Evolutionary conservation across 2,113 vertebrate species (phyloP).

Genomic region (Cyanoramphus novaezelandiae): DNA sequence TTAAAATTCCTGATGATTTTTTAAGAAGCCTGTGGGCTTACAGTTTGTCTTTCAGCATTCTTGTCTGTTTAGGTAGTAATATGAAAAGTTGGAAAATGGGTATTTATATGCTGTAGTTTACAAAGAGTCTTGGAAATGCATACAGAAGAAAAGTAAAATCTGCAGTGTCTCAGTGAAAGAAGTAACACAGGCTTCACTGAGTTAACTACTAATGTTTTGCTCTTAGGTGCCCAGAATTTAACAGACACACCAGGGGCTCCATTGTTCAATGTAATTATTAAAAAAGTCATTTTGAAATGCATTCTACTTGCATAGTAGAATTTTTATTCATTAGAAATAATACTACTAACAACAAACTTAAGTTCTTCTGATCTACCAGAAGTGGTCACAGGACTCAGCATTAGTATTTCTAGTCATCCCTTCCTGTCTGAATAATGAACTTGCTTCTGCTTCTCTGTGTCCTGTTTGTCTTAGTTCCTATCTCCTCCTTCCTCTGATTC

Average conservation of each 20-base stretch:
- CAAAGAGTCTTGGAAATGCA: background rate
- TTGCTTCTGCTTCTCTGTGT: background rate
- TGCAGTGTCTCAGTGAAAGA: background rate
- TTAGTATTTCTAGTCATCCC: background rate
- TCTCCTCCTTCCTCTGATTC: background rate
- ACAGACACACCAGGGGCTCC: background rate
- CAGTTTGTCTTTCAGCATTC: background rate
- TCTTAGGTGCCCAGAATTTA: background rate
- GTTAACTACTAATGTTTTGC: background rate
- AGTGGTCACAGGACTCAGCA: background rate
- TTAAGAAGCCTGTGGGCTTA: background rate
- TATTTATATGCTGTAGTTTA: background rate
- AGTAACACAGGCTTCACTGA: background rate
- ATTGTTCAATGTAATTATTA: background rate
- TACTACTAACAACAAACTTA: background rate
- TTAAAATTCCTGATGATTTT: background rate
- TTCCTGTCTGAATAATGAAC: background rate
- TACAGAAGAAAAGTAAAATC: background rate
- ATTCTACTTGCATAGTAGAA: background rate
- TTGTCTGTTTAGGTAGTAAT: background rate
- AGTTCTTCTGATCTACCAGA: background rate
- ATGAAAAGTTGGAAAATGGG: background rate
- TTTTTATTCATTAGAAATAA: background rate
- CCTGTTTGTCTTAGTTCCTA: background rate
- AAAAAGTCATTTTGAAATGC: background rate